Conservation (phyloP, 2,113 vertebrate species). For the Entosphenus tridentatus region DNA sequence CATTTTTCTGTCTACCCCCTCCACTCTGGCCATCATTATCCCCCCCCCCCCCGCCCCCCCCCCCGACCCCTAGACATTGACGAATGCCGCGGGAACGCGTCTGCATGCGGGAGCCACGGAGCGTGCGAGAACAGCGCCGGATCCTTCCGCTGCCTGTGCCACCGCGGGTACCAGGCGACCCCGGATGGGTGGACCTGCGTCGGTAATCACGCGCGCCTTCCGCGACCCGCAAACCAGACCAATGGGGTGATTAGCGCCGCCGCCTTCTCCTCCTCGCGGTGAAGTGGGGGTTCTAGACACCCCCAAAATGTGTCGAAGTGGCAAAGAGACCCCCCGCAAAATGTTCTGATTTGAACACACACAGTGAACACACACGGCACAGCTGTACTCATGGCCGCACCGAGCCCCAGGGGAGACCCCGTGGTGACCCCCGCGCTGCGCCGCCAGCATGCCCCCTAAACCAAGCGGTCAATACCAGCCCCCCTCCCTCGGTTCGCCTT, state of each 20-base stretch:
- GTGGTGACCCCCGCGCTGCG: background rate
- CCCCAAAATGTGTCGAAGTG: too few relatives aligned
- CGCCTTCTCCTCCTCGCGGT: too few relatives aligned
- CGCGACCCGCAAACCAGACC: too few relatives aligned
- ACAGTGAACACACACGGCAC: too few relatives aligned
- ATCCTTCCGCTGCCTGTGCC: constrained; percentile 3
- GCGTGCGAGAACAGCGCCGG: constrained; percentile 1
- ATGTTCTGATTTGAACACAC: too few relatives aligned
- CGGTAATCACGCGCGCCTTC: background rate
- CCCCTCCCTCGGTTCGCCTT: background rate
- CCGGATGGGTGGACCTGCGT: background rate
- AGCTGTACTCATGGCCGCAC: background rate
- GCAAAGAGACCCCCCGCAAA: too few relatives aligned
- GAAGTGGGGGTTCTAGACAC: too few relatives aligned
- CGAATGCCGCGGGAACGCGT: background rate
- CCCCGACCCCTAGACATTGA: background rate
- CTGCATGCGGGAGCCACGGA: too few relatives aligned
- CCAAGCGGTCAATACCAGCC: too few relatives aligned
- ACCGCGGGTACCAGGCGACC: background rate
- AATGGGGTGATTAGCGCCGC: too few relatives aligned
- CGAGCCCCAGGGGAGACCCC: background rate
- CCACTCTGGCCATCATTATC: too few relatives aligned
- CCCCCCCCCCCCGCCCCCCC: background rate
- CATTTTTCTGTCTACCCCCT: too few relatives aligned
- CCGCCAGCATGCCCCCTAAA: background rate